Evolutionary conservation across 64 coral and sea anemone species (phyloP), one percentile per base, ranked within the genome.

Genomic region (Catalaphyllia jardinei): DNA sequence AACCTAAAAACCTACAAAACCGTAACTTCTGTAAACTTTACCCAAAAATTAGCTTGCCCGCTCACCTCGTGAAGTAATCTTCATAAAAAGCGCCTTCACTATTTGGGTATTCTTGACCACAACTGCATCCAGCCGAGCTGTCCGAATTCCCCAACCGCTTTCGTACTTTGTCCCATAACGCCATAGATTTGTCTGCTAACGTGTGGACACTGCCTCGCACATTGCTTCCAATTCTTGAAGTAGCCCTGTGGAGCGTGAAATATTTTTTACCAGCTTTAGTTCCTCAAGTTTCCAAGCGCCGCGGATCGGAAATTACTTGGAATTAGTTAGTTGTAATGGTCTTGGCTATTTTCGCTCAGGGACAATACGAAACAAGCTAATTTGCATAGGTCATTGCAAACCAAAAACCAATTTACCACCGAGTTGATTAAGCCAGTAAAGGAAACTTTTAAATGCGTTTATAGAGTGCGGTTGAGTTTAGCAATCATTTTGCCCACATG

Each of bases 1-100:
- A 46, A 92, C 67, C 65, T 52, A 52, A 61, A 82, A 87, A 79
- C 31, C 71, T 35, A 77, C 51, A 83, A 80, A 89, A 46, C 60
- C 81, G 60, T 85, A 71, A 85, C 50, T 93, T 93, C 72, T 73
- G 64, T 55, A 75, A 81, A 75, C 67, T 71, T 89, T 62, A 52
- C 87, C 52, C 61, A 67, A 31, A 54, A 74, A 76, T 30, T 24
- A 8, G 22, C 63, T 67, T n/a, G 5, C 31, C 52, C 25, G n/a
- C 91, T 22, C 67, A 93, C 92, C 92, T 93, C 64, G 92, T 93
- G 73, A 93, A 93, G 27, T 88, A 82, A 89, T 93, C 92, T 84
- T 93, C 92, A 49, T 87, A 87, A 71, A 93, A 93, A 73, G 82
- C 86, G 17, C 86, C 87, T 89, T 93, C 92, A 22, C 71, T 80